Percentiles rank a stretch among this genome's conserved stretches.
These are phyloP conservation scores for Lepas anatifera DNA, from an alignment of 2,888 invertebrate genomes.

Conservation along the genomic window DNA sequence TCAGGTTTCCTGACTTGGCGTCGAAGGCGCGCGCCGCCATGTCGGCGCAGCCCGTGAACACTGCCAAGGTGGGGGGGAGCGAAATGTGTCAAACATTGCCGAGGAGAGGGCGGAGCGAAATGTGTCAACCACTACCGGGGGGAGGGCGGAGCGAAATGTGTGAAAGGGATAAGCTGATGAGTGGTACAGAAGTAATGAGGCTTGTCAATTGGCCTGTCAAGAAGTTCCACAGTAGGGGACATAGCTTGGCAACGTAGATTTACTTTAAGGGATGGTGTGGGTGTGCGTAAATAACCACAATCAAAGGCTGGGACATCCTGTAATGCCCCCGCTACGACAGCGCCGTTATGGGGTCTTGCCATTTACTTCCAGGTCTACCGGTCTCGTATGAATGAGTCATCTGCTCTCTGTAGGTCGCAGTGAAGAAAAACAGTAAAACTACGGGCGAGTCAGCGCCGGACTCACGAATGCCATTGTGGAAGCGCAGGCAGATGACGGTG, in stretches of 20 bases:
- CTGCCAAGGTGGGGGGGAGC: slow-evolving; percentile 26
- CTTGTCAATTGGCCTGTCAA: too few relatives aligned
- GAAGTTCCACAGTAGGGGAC: too few relatives aligned
- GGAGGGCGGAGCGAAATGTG: background rate
- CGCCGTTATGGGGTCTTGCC: too few relatives aligned
- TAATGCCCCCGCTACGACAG: background rate
- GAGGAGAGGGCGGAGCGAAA: background rate
- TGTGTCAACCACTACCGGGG: background rate
- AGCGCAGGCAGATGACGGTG: slow-evolving; percentile 37
- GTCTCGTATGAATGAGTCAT: background rate
- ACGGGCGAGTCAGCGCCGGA: slow-evolving; percentile 5
- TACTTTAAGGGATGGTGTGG: too few relatives aligned
- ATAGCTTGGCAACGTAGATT: too few relatives aligned
- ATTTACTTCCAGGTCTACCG: too few relatives aligned
- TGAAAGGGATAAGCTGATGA: too few relatives aligned
- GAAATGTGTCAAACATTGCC: background rate
- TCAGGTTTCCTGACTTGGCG: slow-evolving; percentile 35
- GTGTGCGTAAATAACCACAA: too few relatives aligned
- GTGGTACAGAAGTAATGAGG: background rate
- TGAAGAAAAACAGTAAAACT: background rate
- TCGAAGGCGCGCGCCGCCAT: slow-evolving; percentile 34
- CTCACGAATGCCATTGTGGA: slow-evolving; percentile 38
- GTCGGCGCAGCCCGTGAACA: slow-evolving; percentile 38
- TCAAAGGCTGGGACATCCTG: background rate
- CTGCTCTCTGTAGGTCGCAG: background rate